These are phyloP conservation scores for Drosophila chauvacae DNA, from an alignment of 1,140 invertebrate genomes.

Conservation along the genomic window DNA sequence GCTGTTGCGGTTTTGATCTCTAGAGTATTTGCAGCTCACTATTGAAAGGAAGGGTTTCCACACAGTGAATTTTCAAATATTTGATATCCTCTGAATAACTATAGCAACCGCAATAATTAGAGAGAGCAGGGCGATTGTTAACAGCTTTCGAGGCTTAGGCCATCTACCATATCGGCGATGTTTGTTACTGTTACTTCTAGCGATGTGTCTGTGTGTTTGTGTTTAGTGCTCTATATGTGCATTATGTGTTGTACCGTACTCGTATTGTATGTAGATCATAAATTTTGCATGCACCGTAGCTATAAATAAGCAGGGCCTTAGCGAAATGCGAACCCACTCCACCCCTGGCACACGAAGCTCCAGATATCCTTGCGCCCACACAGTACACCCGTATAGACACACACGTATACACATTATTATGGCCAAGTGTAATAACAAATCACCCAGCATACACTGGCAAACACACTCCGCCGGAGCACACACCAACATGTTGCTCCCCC, in stretches of 20 bases:
- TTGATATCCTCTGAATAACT: background rate
- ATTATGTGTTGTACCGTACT: slow-evolving; percentile 48
- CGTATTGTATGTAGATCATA: slow-evolving; percentile 78
- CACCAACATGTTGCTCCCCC: slow-evolving; percentile 46
- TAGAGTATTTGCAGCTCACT: background rate
- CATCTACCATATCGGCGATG: slow-evolving; percentile 11
- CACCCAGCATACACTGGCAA: slow-evolving; percentile 45
- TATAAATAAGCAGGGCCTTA: slow-evolving; percentile 71
- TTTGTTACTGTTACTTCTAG: slow-evolving; percentile 43
- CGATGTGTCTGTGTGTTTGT: slow-evolving; percentile 36
- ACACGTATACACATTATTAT: slow-evolving; percentile 67
- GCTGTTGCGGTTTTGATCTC: background rate
- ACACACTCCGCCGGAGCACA: slow-evolving; percentile 16
- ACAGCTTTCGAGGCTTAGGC: slow-evolving; percentile 17
- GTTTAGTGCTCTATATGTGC: slow-evolving; percentile 37
- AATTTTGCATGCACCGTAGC: slow-evolving; percentile 79
- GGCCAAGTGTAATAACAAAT: slow-evolving; percentile 74
- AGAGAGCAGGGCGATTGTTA: slow-evolving; percentile 17
- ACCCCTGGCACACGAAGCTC: slow-evolving; percentile 23
- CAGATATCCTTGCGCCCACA: slow-evolving; percentile 24
- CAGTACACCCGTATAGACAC: background rate
- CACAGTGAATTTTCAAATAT: background rate
- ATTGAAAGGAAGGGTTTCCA: background rate
- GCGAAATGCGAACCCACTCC: slow-evolving; percentile 47
- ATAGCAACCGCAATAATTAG: background rate